These are phyloP conservation scores for Porites cylindrica DNA, from an alignment of 92 coral and sea anemone genomes.

Conservation along the genomic window DNA sequence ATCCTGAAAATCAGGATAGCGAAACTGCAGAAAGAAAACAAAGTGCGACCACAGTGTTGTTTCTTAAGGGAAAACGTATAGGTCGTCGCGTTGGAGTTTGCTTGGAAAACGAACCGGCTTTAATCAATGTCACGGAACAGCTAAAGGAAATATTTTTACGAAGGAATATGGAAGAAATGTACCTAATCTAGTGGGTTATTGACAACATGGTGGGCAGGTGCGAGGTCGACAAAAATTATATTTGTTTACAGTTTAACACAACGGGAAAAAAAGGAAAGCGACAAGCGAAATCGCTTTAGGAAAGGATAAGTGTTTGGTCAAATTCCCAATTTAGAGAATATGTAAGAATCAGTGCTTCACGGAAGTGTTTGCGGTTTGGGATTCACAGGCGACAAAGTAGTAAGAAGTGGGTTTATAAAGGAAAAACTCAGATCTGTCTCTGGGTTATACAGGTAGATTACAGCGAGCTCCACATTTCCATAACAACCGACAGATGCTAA, in stretches of 20 bases:
- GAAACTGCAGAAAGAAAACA: conserved; percentile 57
- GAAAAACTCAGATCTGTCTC: neutral
- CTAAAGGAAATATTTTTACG: conserved; percentile 88
- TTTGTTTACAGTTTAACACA: conserved; percentile 41
- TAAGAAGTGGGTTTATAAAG: neutral
- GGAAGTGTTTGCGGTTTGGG: neutral
- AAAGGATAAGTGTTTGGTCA: neutral
- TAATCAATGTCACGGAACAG: conserved; percentile 80
- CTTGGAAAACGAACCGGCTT: conserved; percentile 76
- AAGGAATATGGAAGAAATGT: conserved; percentile 94
- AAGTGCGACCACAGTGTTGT: conserved; percentile 71
- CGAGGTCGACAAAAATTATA: conserved; percentile 14
- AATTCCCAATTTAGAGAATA: neutral
- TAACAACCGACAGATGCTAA: neutral
- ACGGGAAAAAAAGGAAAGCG: neutral
- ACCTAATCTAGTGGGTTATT: conserved; percentile 66
- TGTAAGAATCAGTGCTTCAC: neutral
- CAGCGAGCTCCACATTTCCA: conserved; percentile 8
- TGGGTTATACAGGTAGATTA: neutral
- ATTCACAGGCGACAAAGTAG: too few relatives aligned
- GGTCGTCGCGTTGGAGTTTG: conserved; percentile 86
- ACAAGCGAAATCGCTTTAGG: neutral
- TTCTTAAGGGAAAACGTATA: conserved; percentile 68
- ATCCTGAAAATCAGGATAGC: conserved; percentile 27
- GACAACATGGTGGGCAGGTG: conserved; percentile 40